Base-by-base conservation (phyloP, 2,888 invertebrate species). In the Sphaerophoria taeniata region DNA sequence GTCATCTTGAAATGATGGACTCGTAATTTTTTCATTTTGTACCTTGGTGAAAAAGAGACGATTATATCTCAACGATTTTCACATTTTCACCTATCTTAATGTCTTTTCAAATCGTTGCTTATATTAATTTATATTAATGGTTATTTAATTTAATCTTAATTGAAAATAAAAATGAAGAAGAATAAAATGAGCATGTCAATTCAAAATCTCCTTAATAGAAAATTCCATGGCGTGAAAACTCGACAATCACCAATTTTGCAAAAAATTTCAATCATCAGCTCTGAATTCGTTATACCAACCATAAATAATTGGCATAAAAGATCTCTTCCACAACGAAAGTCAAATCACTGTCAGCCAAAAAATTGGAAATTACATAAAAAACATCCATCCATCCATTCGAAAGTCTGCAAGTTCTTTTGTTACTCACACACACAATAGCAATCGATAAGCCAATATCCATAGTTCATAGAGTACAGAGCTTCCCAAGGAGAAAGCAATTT, bases 231-330 rank as follows among this genome's bases (percentile, higher is more conserved):
- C 6, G 12, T 53, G 33, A 55, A 61, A 39, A 69, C n/a, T 36
- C 73, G n/a, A 60, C 33, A 70, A 47, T 47, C 39, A 49, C 56
- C 63, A 65, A 24, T 34, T 6, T 33, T 63, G 33, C 12, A 53
- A 3, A 58, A 74, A 71, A 71, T 56, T 76, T 72, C 45, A 75
- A 65, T 71, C 58, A 65, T 65, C 70, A 49, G 58, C 60, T 47
- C 34, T 55, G 39, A 70, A 70, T 74, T 63, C 33, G 53, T 71
- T 78, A 39, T 65, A 55, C 63, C 56, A 78, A 51, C 63, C 63
- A 56, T 70, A 70, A 75, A 71, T 71, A 65, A 71, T 71, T 71
- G 67, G 74, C 70, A 39, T 53, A 55, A 76, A 76, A 71, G 58
- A 34, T 58, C 61, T 49, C 31, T 47, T 2, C 34, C 33, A 65